Base-by-base conservation (phyloP, 2,113 vertebrate genomes). In the Heterotilapia buettikoferi region DNA sequence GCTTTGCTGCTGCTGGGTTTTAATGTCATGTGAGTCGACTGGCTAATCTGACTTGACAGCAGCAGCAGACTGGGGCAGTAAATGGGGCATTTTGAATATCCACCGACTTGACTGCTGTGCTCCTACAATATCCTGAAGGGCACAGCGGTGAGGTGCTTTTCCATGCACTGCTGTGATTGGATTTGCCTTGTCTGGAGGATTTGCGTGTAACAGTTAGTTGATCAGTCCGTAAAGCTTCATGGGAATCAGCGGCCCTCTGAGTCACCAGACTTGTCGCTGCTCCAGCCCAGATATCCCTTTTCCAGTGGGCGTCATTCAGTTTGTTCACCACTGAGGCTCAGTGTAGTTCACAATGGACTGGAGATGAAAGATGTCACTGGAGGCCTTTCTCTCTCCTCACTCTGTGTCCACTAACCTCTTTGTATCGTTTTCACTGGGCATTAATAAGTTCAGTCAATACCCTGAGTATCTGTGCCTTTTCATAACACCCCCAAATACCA, bases 331-430 rank as follows among this genome's bases (percentile, higher is more conserved):
- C 87, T 36, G 33, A 47, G 84, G 73, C 85, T 91, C 78, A 43
- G 45, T 47, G 26, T 47, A 52, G 4, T 52, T 92, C 80, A 91
- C 92, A 93, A 94, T 93, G 86, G 89, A 38, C 45, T 16, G 57
- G 85, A 93, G 92, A 93, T 95, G 94, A 95, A 88, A 94, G 93
- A 94, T 92, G 82, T 79, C 88, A 83, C 87, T 61, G 85, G 24
- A 92, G 82, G 71, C 11, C 56, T 59, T 45, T 83, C 78, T 86
- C 29, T 86, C 61, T 84, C 71, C 16, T 54, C 59, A 13, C 61
- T 18, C 83, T 88, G 36, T 89, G 71, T 89, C 87, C 52, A 56
- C 85, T 26, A 6, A 54, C 33, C 71, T 83, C 92, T 93, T 93
- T 93, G 87, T 93, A 6, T 88, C 29, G 1, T 36, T 94, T 88